phyloP scores from a whole-genome alignment of 2,888 invertebrate species.

The Epinotia bilunana region DNA sequence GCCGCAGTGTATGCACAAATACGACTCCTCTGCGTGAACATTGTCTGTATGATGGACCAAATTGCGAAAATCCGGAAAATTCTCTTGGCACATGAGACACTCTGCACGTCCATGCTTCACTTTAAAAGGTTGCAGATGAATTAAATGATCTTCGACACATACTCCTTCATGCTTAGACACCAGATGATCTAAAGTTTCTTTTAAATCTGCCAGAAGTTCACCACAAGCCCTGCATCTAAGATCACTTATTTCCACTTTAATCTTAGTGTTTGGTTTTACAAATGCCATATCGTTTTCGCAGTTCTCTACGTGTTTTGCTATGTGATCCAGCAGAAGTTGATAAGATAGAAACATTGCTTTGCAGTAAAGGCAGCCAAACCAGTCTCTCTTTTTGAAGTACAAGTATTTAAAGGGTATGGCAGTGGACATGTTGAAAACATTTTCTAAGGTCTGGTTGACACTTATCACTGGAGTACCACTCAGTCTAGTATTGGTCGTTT shows the following conservation, averaged over 20 bases:
- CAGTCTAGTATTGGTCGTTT: not conserved
- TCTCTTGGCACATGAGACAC: not conserved
- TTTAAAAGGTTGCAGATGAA: constrained; percentile 13
- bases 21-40: constrained; percentile 1
- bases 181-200: constrained; percentile 12
- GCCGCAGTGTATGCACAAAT: constrained; percentile 13
- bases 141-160: not conserved
- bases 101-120: not conserved
- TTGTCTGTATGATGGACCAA: not conserved
- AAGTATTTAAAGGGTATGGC: constrained; percentile 3
- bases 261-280: not conserved
- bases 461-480: not conserved
- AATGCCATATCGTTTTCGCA: not conserved
- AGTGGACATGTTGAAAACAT: constrained; percentile 10
- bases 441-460: not conserved
- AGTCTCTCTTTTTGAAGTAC: not conserved
- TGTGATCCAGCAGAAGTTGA: constrained; percentile 5
- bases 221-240: constrained; percentile 7
- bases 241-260: constrained; percentile 11
- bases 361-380: constrained; percentile 15
- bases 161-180: not conserved
- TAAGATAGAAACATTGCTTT: constrained; percentile 1
- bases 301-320: not conserved
- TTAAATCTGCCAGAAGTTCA: not conserved
- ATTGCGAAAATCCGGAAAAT: not conserved